A percentile compares a stretch with the other conserved stretches of the same genome.
Evolutionary conservation across 2,797 vertebrate species (phyloP).

Genomic region (Enoplosus armatus): DNA sequence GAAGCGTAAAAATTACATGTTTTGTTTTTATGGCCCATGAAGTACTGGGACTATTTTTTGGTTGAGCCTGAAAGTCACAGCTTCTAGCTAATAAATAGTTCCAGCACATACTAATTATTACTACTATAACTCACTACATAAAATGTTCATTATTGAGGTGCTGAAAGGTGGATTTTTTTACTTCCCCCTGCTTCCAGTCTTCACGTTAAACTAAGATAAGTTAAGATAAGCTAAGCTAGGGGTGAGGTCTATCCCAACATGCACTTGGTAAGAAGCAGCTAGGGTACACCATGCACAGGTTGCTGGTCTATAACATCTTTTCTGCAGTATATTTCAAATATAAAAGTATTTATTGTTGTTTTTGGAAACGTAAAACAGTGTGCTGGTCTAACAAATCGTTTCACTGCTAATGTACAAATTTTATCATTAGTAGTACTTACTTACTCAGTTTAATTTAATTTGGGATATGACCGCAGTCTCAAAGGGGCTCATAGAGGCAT

Average conservation of each 20-base stretch:
- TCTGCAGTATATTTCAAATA: not conserved
- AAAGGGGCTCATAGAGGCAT: constrained; percentile 3
- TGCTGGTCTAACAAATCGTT: not conserved
- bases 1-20: no score
- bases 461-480: not conserved
- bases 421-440: not conserved
- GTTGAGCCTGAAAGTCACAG: not conserved
- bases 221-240: no score
- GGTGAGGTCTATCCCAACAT: no score
- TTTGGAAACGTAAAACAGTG: not conserved
- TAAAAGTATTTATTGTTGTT: not conserved
- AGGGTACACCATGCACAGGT: not conserved
- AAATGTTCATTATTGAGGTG: not conserved
- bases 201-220: not conserved
- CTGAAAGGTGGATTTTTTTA: no score
- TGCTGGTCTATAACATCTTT: not conserved
- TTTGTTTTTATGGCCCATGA: not conserved
- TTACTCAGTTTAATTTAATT: not conserved
- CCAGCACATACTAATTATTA: no score
- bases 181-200: not conserved
- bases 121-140: not conserved
- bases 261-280: not conserved
- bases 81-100: not conserved
- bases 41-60: not conserved
- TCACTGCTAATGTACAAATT: not conserved